Conservation (phyloP, 64 coral and sea anemone genomes). For the Pachyseris speciosa region DNA sequence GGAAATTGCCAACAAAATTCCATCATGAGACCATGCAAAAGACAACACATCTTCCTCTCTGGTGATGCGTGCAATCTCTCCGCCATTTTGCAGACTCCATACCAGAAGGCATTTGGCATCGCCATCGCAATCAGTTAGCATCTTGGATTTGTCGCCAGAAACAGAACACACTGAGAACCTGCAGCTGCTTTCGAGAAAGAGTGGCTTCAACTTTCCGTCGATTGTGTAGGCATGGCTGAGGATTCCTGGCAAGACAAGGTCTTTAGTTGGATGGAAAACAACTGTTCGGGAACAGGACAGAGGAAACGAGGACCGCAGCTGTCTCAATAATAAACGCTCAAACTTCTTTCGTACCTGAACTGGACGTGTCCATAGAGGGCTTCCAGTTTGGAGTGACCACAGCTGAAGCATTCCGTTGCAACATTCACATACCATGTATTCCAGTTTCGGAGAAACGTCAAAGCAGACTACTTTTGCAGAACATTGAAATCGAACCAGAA, state of each 20-base stretch:
- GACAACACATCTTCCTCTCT: not conserved
- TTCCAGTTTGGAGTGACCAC: not conserved
- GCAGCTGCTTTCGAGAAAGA: not conserved
- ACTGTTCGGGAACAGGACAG: not conserved
- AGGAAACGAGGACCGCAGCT: not conserved
- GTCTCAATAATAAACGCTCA: not conserved
- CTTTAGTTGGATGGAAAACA: not conserved
- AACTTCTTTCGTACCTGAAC: not conserved
- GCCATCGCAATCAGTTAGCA: not conserved
- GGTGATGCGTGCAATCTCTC: not conserved
- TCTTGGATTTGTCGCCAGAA: not conserved
- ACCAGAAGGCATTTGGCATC: not conserved
- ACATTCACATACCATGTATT: conserved; percentile 31
- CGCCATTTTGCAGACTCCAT: conserved; percentile 26
- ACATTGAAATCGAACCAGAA: not conserved
- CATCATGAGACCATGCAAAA: conserved; percentile 25
- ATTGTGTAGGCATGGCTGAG: conserved; percentile 5
- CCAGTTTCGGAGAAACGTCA: not conserved
- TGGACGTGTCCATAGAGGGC: not conserved
- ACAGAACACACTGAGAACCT: not conserved
- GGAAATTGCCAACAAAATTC: conserved; percentile 8
- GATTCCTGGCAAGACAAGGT: conserved; percentile 3
- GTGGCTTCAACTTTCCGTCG: not conserved
- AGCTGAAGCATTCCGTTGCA: not conserved
- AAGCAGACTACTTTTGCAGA: not conserved